Conservation (phyloP, 2,888 invertebrate genomes). For the Ichneumon xanthorius region DNA sequence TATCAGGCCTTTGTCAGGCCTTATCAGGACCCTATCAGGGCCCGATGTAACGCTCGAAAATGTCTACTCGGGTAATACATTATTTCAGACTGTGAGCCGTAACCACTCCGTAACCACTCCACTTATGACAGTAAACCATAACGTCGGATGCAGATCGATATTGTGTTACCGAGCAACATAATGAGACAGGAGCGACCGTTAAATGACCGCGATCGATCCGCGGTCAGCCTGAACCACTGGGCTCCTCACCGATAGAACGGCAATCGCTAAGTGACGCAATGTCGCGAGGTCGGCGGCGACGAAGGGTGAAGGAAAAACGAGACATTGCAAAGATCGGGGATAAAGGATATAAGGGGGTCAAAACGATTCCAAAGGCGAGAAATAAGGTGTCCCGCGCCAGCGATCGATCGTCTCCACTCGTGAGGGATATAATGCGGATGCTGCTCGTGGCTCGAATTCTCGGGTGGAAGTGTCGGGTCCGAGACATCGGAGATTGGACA, state of each 20-base stretch:
- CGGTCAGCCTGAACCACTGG: no score
- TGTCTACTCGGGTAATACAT: no score
- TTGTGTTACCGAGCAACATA: not conserved
- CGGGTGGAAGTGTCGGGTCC: constrained; percentile 33
- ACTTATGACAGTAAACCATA: not conserved
- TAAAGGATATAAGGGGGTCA: constrained; percentile 33
- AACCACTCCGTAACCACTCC: not conserved
- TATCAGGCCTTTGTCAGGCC: no score
- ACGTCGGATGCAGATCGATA: not conserved
- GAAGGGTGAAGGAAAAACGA: constrained; percentile 28
- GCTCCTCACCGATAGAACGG: not conserved
- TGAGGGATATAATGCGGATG: constrained; percentile 54
- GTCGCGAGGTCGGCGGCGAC: constrained; percentile 42
- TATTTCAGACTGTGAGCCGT: not conserved
- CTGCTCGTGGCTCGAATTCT: constrained; percentile 10
- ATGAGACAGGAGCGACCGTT: not conserved
- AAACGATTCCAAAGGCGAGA: constrained; percentile 32
- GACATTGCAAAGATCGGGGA: constrained; percentile 41
- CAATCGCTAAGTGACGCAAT: constrained; percentile 22
- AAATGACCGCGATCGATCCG: not conserved
- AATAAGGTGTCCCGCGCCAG: constrained; percentile 49
- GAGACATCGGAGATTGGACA: constrained; percentile 64
- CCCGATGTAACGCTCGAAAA: no score
- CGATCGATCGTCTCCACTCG: constrained; percentile 53
- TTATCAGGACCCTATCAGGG: no score